phyloP scores from a whole-genome alignment of 2,113 vertebrate genomes.

The Columba janthina region DNA sequence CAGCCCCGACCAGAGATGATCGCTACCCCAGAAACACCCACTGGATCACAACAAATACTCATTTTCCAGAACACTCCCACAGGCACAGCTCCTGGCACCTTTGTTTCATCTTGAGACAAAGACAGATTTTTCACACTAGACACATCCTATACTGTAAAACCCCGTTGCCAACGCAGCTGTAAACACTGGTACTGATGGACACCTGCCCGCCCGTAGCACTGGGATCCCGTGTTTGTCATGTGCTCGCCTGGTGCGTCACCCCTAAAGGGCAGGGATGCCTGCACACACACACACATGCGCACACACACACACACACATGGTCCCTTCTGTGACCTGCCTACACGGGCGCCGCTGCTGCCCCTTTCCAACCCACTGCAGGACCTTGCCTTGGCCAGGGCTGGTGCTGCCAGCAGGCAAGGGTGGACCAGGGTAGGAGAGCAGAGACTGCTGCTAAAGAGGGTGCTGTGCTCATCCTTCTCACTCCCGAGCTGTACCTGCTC shows the following conservation, averaged over 20 bases:
- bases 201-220: not conserved
- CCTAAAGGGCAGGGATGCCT: fast-evolving
- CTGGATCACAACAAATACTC: not conserved
- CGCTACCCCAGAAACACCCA: not conserved
- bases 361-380: not conserved
- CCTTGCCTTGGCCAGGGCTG: not conserved
- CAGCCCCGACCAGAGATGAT: not conserved
- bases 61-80: not conserved
- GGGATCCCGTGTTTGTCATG: fast-evolving
- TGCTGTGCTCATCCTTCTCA: fast-evolving
- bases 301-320: fast-evolving
- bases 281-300: fast-evolving
- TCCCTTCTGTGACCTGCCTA: not conserved
- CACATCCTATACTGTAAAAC: not conserved
- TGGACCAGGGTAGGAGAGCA: not conserved
- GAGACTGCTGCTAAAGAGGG: fast-evolving
- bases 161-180: not conserved
- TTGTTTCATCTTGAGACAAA: constrained; percentile 10
- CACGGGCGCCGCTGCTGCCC: not conserved
- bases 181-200: fast-evolving
- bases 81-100: not conserved
- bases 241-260: not conserved
- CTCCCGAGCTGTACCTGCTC: not conserved
- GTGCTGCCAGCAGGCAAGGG: not conserved
- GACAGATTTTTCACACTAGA: not conserved